A percentile compares a stretch with the other conserved stretches of the same genome.
These are phyloP conservation scores for Trachops cirrhosus DNA, from an alignment of 2,797 vertebrate genomes.

Conservation along the genomic window DNA sequence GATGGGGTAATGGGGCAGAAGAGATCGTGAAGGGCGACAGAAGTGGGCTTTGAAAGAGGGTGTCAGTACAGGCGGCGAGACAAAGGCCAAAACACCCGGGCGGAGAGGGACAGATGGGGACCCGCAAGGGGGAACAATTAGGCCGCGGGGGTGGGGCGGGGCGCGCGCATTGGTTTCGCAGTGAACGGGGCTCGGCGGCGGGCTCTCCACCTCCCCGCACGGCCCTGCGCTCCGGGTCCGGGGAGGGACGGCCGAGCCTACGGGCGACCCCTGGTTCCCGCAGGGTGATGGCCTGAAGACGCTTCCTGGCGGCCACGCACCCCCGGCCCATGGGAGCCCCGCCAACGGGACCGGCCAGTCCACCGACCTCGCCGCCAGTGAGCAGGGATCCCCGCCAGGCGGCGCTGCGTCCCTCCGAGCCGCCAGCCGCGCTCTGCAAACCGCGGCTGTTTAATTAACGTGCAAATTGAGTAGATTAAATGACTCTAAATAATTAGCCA, in stretches of 20 bases:
- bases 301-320: neutral
- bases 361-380: neutral
- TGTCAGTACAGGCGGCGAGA: conserved; percentile 87
- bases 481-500: conserved; percentile 96
- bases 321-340: neutral
- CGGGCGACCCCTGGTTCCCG: neutral
- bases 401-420: conserved; percentile 84
- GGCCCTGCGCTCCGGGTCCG: too few relatives aligned
- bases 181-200: conserved; percentile 56
- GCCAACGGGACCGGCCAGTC: neutral
- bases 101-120: conserved; percentile 92
- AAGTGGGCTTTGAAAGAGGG: conserved; percentile 85
- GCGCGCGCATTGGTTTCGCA: conserved; percentile 43
- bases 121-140: conserved; percentile 83
- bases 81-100: conserved; percentile 89
- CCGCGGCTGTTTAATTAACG: conserved; percentile 94
- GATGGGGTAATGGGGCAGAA: conserved; percentile 97
- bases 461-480: conserved; percentile 97
- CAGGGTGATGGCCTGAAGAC: neutral
- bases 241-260: neutral
- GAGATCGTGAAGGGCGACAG: conserved; percentile 88
- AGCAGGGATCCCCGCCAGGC: conserved; percentile 79
- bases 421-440: conserved; percentile 79
- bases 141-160: conserved; percentile 51
- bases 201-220: too few relatives aligned